Evolutionary conservation across 2,797 vertebrate genomes (phyloP), one percentile per base, ranked within the genome.

Genomic region (Clarias laeviceps): DNA sequence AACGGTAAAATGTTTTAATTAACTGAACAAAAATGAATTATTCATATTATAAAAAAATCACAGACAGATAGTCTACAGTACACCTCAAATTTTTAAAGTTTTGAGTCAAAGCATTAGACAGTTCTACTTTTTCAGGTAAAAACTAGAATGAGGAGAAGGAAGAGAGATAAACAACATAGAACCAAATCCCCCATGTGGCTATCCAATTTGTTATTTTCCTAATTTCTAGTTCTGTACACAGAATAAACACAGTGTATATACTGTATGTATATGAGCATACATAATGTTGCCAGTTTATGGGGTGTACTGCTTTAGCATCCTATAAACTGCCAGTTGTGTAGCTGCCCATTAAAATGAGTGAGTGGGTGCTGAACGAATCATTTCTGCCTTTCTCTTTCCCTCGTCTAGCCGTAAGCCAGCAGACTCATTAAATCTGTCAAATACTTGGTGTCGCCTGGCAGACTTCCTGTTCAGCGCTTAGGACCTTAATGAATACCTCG

Each of bases 361-460:
- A 93, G 86, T 85, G 74, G 85, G 70, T 50, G 40, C 24, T 37
- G 77, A 88, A 85, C 84, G 91, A 93, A 89, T 90, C 88, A 81
- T 81, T 81, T 81, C 40, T 68, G 62, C 40, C 64, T 68, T 85
- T 62, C 90, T 84, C 82, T 81, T 69, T 85, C 77, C 85, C 89
- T 91, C 91, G 90, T 92, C 90, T 90, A 91, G 91, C 90, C 89
- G 88, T 93, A 93, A 88, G 40, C 83, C 87, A 89, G 82, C 88
- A 77, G 88, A 90, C 91, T 94, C 91, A 94, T 94, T 94, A 94
- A 91, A 93, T 94, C 92, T 92, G 91, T 92, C 92, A 92, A 93
- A 94, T 91, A 89, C 78, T 84, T 88, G 24, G 79, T 82, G 84
- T 89, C 37, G 65, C 89, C 92, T 92, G 91, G 90, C 88, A 34